These are phyloP conservation scores for Acanthiza pusilla DNA, from an alignment of 2,797 vertebrate species.

Conservation along the genomic window DNA sequence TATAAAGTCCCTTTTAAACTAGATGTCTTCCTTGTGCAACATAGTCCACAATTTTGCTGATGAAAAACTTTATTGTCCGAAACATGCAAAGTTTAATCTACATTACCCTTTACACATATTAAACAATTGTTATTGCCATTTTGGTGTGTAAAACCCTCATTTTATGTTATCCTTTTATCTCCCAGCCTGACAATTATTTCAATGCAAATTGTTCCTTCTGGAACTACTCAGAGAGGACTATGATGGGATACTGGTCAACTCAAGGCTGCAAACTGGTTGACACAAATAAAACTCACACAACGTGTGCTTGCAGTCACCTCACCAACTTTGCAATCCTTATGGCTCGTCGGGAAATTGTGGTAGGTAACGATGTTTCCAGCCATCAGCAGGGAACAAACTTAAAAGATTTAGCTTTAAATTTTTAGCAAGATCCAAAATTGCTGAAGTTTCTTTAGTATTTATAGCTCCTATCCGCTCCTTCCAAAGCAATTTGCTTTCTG, in stretches of 20 bases:
- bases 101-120: slow-evolving; percentile 67
- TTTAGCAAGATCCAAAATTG: neutral
- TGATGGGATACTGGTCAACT: slow-evolving; percentile 99
- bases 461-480: neutral
- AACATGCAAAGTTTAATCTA: slow-evolving; percentile 72
- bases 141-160: slow-evolving; percentile 64
- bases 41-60: slow-evolving; percentile 60
- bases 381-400: neutral
- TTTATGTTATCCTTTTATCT: slow-evolving; percentile 71
- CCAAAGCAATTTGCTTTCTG: neutral
- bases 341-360: slow-evolving; percentile 91
- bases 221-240: slow-evolving; percentile 99
- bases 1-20: slow-evolving; percentile 68
- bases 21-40: slow-evolving; percentile 52
- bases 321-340: slow-evolving; percentile 99
- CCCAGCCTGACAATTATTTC: slow-evolving; percentile 96
- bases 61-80: slow-evolving; percentile 73
- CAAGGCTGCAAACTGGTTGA: slow-evolving; percentile 97
- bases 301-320: slow-evolving; percentile 95
- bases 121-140: slow-evolving; percentile 63
- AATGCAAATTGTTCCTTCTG: slow-evolving; percentile 99
- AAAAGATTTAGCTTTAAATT: slow-evolving; percentile 3
- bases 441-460: neutral
- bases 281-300: slow-evolving; percentile 95
- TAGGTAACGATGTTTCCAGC: slow-evolving; percentile 74